Base-by-base conservation (phyloP, 2,797 vertebrate genomes). In the Semotilus atromaculatus region DNA sequence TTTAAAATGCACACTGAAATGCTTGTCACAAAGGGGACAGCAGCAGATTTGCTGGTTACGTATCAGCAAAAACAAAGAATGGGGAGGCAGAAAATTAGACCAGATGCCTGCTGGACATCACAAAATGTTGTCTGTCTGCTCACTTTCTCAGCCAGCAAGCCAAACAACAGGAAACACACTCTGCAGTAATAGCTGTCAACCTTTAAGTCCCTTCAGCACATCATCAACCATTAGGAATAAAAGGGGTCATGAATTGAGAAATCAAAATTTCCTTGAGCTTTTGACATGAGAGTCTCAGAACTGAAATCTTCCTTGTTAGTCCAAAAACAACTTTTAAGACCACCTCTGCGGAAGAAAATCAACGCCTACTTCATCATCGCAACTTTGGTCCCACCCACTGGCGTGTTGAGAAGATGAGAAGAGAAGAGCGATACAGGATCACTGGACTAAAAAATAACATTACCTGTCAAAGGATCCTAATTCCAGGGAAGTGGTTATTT, bases 81-180 rank as follows among this genome's bases (percentile, higher is more conserved):
- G 2, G 21, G 5, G 58, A 62, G 36, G 6, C 29, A 64, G 58
- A 70, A 21, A 72, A 72, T 72, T 38, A 67, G 34, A 29, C 11
- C 31, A 40, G 18, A 43, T 38, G 48, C 73, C 45, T 71, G 29
- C 79, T 85, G 55, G 66, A 53, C 18, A 81, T 51, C 34, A 53
- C 40, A 13, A 62, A 71, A 43, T 26, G 29, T 64, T 62, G 40
- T 64, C 36, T 43, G 14, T 43, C 45, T 80, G 11, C 68, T 79
- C 21, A 77, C 11, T 80, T 51, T 83, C 76, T 64, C 38, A 21
- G 2, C 55, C 16, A 40, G 45, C 64, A 5, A 55, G 23, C n/a
- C 53, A 86, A 77, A 55, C 36, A 40, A 66, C 34, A 82, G 34
- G 7, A 79, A 64, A 72, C 45, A 72, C 36, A 73, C 23, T 3